Evolutionary conservation across 2,888 invertebrate genomes (phyloP), one percentile per base, ranked within the genome.

Genomic region (Drepana falcataria): DNA sequence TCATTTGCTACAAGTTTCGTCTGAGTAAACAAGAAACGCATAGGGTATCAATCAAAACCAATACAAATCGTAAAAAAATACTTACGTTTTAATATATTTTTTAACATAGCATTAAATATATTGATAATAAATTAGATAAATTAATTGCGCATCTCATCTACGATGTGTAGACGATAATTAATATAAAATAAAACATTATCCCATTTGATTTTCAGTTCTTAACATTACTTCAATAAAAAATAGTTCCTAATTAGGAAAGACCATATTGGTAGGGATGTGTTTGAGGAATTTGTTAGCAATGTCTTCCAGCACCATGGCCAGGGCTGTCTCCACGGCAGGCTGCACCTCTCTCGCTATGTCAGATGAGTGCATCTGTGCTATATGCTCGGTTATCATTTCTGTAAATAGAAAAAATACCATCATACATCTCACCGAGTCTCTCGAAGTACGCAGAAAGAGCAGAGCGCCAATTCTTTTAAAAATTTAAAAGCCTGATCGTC

Each of bases 341-440:
- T 90, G 90, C 4, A 94, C 79, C 64, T 93, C 93, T 47, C 89
- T 87, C 2, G 93, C 75, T 35, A 94, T 83, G 9, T 93, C 87
- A 1, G 77, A 74, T 2, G 93, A 92, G 68, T 94, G 93, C 77
- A 93, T 91, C 54, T 90, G 90, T 0, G 93, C 77, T 59, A 93
- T 88, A 70, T 93, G 91, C 58, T 93, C 91, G 0, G 92, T 92
- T 56, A 93, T 92, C 77, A 92, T 91, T 71, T 93, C 94, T 94
- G 85, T 2, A 74, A 79, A 35, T 3, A 6, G 59, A 59, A 54
- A 53, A 2, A 48, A 35, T 40, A 53, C 47, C 5, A 37, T 35
- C 47, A 48, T 51, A 40, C 33, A 7, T 33, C 34, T 35, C 9
- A 47, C 53, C 47, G 47, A 34, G 21, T 48, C 3, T 47, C 47